Base-by-base conservation (phyloP, 2,113 vertebrate genomes). In the Bombycilla garrulus region DNA sequence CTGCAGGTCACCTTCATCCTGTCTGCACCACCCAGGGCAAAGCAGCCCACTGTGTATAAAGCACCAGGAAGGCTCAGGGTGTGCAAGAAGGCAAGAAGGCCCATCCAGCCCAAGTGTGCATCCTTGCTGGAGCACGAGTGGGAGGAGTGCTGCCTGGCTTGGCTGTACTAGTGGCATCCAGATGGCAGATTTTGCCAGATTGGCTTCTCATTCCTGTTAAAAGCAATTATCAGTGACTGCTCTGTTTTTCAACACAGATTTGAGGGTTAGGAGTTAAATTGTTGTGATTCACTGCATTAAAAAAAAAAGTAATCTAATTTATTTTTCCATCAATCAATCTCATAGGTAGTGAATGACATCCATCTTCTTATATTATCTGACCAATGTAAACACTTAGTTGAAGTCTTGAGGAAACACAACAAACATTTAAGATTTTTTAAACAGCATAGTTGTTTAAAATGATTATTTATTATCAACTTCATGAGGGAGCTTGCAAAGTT, bases 41-140 rank as follows among this genome's bases (percentile, higher is more conserved):
- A 51, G 53, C 29, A 83, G 15, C 11, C 29, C 0, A 0, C 12
- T 0, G 1, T 22, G 33, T 1, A 1, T 22, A 33, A 44, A 71
- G n/a, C 23, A 19, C 4, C 3, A 0, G 45, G 17, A 28, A 16
- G 48, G 47, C 15, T 71, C 66, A 6, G 8, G 15, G 11, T 26
- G 9, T 1, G 6, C 38, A 22, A 22, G 9, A 21, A 47, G 15
- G 29, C 15, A 22, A n/a, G 14, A 61, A 60, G 26, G 5, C 9
- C 24, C 4, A 5, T 16, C 57, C 53, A 76, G 18, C 22, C 5
- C 3, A 9, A 15, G 11, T 2, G 3, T 4, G 15, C 2, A 0
- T 35, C 36, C 64, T 64, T 2, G 0, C 10, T 20, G 31, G n/a
- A 79, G 16, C 29, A 25, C 23, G 11, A 67, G n/a, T 2, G 3